Base-by-base conservation (phyloP, 2,888 invertebrate species). In the Drosophila mulleri region DNA sequence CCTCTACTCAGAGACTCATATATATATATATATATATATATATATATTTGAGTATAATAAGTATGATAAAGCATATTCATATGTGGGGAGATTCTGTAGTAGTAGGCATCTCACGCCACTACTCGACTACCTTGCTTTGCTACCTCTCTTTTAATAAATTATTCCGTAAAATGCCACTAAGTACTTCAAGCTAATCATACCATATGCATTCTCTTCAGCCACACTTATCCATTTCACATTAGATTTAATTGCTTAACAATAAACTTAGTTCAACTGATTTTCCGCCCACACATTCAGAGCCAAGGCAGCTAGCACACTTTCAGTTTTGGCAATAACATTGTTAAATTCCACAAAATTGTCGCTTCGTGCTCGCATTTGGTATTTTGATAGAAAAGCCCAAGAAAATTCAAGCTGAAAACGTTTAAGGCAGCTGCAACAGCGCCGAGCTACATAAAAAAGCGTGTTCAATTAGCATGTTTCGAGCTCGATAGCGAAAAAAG, bases 381-480 rank as follows among this genome's bases (percentile, higher is more conserved):
- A 39, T 57, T 75, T 75, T 65, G 48, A 52, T 75, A 50, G 58
- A 78, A 60, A 79, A 63, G 16, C n/a, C 20, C 16, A 32, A 44
- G 65, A 70, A 80, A 39, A 39, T 78, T 82, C 84, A 84, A 89
- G 89, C 82, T 87, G 66, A 84, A 85, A 89, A 47, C 84, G 83
- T 85, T 85, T 89, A 82, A 87, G 63, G 70, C 82, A 75, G 73
- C 82, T 84, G 75, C 72, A 44, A 42, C 32, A 59, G 39, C 44
- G 61, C 16, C 59, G 56, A 60, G 64, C 50, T 74, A 89, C 89
- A 85, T 78, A 88, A 85, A 85, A 85, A 85, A 89, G 84, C 84
- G 84, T 85, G 84, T 85, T 85, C 84, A 89, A 85, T 85, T 89
- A 85, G 84, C 89, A 88, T 85, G 84, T 78, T 58, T 50, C 58